Conservation (phyloP, 2,797 vertebrate species). For the Melanotaenia pygmaea region DNA sequence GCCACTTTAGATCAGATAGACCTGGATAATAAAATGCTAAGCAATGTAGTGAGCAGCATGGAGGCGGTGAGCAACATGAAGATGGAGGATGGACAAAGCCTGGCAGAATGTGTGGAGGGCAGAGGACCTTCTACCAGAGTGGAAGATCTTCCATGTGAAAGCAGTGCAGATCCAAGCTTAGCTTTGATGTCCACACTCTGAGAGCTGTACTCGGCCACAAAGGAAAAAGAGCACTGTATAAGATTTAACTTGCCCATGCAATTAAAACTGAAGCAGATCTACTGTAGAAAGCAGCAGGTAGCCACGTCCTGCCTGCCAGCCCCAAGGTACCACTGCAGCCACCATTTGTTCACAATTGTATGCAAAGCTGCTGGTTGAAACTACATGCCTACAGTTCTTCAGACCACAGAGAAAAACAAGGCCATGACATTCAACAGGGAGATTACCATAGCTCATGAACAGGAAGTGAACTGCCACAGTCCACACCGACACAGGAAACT, state of each 20-base stretch:
- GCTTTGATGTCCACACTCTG: slow-evolving; percentile 63
- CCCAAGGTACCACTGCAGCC: slow-evolving; percentile 38
- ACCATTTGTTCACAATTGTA: slow-evolving; percentile 37
- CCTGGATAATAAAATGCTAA: slow-evolving; percentile 50
- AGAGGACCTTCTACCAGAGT: slow-evolving; percentile 33
- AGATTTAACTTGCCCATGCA: slow-evolving; percentile 13
- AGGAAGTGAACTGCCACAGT: slow-evolving; percentile 77
- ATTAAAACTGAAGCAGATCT: slow-evolving; percentile 23
- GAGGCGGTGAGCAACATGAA: slow-evolving; percentile 14
- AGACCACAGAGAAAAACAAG: slow-evolving; percentile 77
- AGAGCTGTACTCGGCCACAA: slow-evolving; percentile 30
- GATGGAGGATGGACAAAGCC: slow-evolving; percentile 38
- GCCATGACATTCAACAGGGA: slow-evolving; percentile 77
- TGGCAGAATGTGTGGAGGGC: slow-evolving; percentile 43
- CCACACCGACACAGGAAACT: slow-evolving; percentile 76
- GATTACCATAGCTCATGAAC: slow-evolving; percentile 75
- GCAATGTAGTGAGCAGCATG: slow-evolving; percentile 32
- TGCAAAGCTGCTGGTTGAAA: slow-evolving; percentile 68
- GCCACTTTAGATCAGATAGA: slow-evolving; percentile 56
- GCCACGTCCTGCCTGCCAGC: slow-evolving; percentile 21
- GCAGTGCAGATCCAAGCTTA: slow-evolving; percentile 38
- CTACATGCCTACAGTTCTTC: slow-evolving; percentile 72
- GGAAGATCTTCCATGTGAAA: slow-evolving; percentile 32
- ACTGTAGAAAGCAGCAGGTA: slow-evolving; percentile 28
- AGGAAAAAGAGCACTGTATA: slow-evolving; percentile 35